Base-by-base conservation (phyloP, 2,888 invertebrate species). In the Stenchaetothrips biformis region DNA sequence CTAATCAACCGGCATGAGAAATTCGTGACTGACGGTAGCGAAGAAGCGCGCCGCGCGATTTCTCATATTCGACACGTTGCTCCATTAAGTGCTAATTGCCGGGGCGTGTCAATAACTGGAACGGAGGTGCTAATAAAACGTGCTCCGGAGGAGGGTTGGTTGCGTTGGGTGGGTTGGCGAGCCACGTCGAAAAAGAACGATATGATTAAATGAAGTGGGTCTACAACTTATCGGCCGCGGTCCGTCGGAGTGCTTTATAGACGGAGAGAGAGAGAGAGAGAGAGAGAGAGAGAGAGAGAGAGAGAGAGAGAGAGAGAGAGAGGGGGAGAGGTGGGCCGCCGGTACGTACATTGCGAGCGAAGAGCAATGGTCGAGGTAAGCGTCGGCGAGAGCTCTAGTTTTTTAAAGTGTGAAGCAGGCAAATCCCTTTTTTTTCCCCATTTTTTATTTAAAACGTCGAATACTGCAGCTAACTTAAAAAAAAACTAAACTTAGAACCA, bases 171-270 rank as follows among this genome's bases (percentile, higher is more conserved):
- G 53, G 1, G 13, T 16, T 16, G 59, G 59, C 16, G 21, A 7
- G 21, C 21, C 8, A 6, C 7, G n/a, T n/a, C n/a, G 67, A 74
- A 74, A 74, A 74, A 74, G 67, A 18, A 59, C 67, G 67, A 74
- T 74, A 74, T 74, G 67, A 74, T 74, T 74, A 74, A 74, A 74
- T 74, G 67, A 74, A 74, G 67, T 74, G 67, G 67, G 67, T 9
- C 67, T 74, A 74, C 67, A 74, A 74, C 67, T 74, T 74, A 74
- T 74, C 67, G 67, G 11, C 53, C 18, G 53, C 2, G 8, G 53
- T 53, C 11, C 53, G n/a, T n/a, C n/a, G n/a, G 37, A 37, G 37
- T 37, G 37, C 37, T 37, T 37, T 37, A 37, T 37, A 37, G 37
- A 37, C 2, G 4, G 59, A 6, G 59, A 16, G 18, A 59, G 16